Conservation (phyloP, 2,113 vertebrate species). For the Aldabrachelys gigantea region DNA sequence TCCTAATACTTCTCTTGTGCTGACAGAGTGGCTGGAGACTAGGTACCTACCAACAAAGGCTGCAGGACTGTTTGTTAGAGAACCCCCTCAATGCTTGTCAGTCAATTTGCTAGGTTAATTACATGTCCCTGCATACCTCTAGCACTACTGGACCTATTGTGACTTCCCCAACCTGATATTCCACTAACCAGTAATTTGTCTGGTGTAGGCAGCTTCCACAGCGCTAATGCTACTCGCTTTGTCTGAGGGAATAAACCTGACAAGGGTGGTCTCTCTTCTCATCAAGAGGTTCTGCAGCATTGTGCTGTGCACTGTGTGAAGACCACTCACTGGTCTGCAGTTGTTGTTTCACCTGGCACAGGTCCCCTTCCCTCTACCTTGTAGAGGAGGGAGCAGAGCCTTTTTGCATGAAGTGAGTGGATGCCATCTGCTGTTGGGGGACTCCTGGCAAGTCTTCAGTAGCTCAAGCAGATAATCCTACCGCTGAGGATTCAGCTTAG, state of each 20-base stretch:
- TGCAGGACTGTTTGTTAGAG: background rate
- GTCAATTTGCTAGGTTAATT: background rate
- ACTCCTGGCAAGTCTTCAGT: background rate
- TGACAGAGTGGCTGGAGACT: background rate
- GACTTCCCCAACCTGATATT: background rate
- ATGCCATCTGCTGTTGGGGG: background rate
- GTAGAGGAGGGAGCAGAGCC: background rate
- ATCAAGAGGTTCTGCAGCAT: background rate
- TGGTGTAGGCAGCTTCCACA: no score
- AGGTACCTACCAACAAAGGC: background rate
- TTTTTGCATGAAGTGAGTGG: no score
- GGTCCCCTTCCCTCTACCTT: background rate
- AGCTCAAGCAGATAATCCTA: background rate
- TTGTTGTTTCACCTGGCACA: background rate
- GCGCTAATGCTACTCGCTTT: background rate
- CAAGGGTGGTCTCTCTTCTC: background rate
- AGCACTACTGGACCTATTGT: background rate
- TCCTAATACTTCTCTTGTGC: background rate
- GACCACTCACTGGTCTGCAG: background rate
- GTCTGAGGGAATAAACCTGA: fast-evolving
- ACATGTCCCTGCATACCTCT: background rate
- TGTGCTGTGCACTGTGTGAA: background rate
- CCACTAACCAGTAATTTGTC: background rate
- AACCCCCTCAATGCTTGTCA: background rate
- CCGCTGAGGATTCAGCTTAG: background rate